Base-by-base conservation (phyloP, 2,113 vertebrate genomes). In the Ariopsis seemanni region DNA sequence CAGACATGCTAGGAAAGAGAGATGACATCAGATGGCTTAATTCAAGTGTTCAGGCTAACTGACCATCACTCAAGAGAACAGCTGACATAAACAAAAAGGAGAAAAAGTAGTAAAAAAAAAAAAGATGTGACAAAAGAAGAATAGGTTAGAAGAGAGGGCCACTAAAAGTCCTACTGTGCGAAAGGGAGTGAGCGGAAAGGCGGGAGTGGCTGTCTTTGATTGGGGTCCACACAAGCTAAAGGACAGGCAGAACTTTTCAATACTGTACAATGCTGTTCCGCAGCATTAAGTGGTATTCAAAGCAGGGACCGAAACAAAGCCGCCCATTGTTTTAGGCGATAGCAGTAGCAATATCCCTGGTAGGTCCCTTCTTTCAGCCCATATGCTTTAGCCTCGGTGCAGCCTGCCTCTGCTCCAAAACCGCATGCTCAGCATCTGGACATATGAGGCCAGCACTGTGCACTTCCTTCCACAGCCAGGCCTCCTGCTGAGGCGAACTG, bases 401-500 rank as follows among this genome's bases (percentile, higher is more conserved):
- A 94, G 94, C 91, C 95, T 91, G 90, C 87, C 91, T 87, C 82
- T 90, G 91, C 92, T 34, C 88, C 91, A 87, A 65, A 85, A 90
- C 90, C 91, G 92, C 91, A 94, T 96, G 95, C 93, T 94, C 92
- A 90, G 94, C 96, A 97, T 96, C 96, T 97, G 97, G 96, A 95
- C 94, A 93, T 85, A 90, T 88, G 91, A 86, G 55, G 85, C 91
- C 34, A 88, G 91, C 92, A 91, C 88, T 93, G 93, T 82, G n/a
- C 57, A 65, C 30, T 91, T 92, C 85, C 92, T 83, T 91, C 89
- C 7, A 89, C 91, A 92, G 92, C 93, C 89, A 88, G 81, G 18
- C 48, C 80, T 74, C 91, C 82, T 17, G 90, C 34, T 25, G 87
- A 87, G 75, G 0, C 78, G 50, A 88, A 30, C 50, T 20, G 91